phyloP scores from a whole-genome alignment of 2,113 vertebrate genomes.

The Climacteris rufus region DNA sequence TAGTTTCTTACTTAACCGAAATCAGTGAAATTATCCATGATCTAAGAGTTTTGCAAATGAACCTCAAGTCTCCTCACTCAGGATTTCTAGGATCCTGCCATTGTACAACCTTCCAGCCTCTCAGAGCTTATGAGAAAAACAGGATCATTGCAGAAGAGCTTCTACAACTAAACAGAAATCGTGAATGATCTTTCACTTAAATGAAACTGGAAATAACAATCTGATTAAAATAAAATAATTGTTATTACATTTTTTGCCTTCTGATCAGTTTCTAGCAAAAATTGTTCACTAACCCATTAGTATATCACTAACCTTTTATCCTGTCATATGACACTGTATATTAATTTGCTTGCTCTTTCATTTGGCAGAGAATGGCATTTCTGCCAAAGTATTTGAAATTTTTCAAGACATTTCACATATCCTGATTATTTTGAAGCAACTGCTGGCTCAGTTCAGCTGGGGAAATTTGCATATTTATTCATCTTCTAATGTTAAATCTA shows the following conservation, averaged over 20 bases:
- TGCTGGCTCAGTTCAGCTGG: neutral
- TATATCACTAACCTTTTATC: neutral
- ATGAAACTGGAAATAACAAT: neutral
- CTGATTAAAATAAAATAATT: neutral
- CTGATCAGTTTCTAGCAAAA: neutral
- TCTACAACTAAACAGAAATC: neutral
- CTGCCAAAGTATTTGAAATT: neutral
- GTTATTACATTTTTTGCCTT: neutral
- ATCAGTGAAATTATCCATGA: neutral
- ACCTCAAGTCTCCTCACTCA: neutral
- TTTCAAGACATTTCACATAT: neutral
- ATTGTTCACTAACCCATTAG: neutral
- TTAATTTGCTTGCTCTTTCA: neutral
- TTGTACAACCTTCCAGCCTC: neutral
- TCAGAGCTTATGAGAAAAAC: neutral
- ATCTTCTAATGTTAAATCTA: neutral
- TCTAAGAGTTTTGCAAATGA: neutral
- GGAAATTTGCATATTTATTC: neutral
- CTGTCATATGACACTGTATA: neutral
- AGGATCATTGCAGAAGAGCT: neutral
- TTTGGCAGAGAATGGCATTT: neutral
- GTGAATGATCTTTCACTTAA: neutral
- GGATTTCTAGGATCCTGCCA: neutral
- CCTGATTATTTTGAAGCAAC: neutral
- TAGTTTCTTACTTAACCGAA: neutral